Base-by-base conservation (phyloP, 1,140 invertebrate species). In the Trichonephila clavata region DNA sequence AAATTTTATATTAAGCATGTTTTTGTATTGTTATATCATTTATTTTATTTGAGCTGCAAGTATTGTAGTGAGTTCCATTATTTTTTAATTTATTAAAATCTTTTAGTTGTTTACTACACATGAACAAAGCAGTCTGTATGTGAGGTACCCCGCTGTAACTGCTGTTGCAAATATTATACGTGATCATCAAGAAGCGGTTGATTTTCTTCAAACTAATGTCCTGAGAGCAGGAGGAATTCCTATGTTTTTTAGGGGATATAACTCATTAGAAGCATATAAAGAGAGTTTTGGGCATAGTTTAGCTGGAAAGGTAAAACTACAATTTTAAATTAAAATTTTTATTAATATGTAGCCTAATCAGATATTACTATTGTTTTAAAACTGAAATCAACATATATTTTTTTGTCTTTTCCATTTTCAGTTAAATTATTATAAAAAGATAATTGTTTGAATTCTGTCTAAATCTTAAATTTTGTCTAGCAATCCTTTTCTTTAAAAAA, bases 131-230 rank as follows among this genome's bases (percentile, higher is more conserved):
- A 94, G 87, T 50, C 60, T 59, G 6, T 94, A 94, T 68, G 60
- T 89, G 21, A 86, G 86, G 18, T 84, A 94, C 68, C 86, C 86
- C 32, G 93, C 86, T 16, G 86, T 94, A n/a, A 65, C 87, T 14
- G 93, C 57, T 32, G 86, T 94, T n/a, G 86, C 86, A 43, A 94
- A 60, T 94, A 84, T 89, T 21, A 94, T 94, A 63, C 86, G 93
- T 2, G 93, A 94, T 59, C 61, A 94, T 60, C 86, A n/a, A 24
- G 14, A 90, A 60, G 93, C 84, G 90, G 57, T 94, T 21, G 24
- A 81, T 18, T 94, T 65, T 59, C 59, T 94, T 32, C 86, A 90
- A 84, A 10, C 32, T 2, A 94, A 89, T 86, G 61, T 94, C 5
- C 21, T 94, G 16, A 43, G 93, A 89, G 87, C 80, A 24, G 93